Evolutionary conservation across 2,888 invertebrate genomes (phyloP).

Genomic region (Apamea sordens): DNA sequence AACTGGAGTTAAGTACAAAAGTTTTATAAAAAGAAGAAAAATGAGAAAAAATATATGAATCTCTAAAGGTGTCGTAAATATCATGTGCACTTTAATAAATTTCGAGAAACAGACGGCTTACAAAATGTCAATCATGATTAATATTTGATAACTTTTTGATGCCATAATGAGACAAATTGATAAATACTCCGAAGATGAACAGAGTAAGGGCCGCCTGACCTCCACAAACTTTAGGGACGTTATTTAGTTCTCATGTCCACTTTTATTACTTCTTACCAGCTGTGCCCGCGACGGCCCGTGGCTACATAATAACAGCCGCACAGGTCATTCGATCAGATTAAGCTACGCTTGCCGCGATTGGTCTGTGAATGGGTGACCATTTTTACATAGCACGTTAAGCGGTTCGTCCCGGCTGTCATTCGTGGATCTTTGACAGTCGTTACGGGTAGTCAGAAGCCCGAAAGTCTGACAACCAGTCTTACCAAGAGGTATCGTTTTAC

Average conservation of each 20-base stretch:
- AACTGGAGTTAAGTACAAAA: too few species aligned
- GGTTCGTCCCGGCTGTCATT: too few species aligned
- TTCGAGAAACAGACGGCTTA: background rate
- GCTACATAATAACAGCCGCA: too few species aligned
- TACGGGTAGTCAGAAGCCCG: too few species aligned
- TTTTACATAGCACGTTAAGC: too few species aligned
- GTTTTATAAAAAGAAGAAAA: background rate
- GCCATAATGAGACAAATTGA: background rate
- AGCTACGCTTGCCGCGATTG: too few species aligned
- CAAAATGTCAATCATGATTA: conserved; percentile 19
- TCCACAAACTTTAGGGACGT: background rate
- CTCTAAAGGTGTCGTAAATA: background rate
- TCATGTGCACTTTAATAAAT: background rate
- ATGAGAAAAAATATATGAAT: background rate
- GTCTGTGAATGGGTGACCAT: too few species aligned
- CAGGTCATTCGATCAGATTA: too few species aligned
- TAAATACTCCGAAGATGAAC: background rate
- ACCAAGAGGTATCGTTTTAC: too few species aligned
- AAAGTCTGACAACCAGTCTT: too few species aligned
- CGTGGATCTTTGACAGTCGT: too few species aligned
- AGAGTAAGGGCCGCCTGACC: background rate
- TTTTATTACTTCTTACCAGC: background rate
- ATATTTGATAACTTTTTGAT: background rate
- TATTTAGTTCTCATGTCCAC: background rate
- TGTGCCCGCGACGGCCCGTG: too few species aligned